Evolutionary conservation across 2,888 invertebrate species (phyloP), one percentile per base, ranked within the genome.

Genomic region (Aethes cnicana): DNA sequence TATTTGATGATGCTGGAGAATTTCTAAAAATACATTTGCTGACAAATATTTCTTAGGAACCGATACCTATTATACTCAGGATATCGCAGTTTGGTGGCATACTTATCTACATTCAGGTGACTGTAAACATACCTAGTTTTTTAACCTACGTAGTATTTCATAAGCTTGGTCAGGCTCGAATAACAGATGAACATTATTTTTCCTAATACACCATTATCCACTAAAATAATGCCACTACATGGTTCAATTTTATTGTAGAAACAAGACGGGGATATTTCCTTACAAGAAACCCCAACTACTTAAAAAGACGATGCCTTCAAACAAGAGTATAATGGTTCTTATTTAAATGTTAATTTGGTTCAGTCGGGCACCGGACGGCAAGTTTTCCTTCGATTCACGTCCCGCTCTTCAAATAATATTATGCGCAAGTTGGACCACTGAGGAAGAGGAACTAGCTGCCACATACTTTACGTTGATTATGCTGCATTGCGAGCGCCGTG

Each of bases 341-440:
- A 81, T 84, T 84, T 78, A 77, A 72, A 84, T 84, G 84, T 74
- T 73, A 84, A 84, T 84, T 76, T 59, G 47, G 73, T 74, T 77
- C 74, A 75, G 69, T 74, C 68, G 70, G 70, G 67, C 58, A 56
- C 61, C 63, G 73, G 72, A 74, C 66, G 68, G 56, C 42, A 65
- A 76, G 69, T 75, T 77, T 68, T 72, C 66, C 56, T 77, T 79
- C 74, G 73, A 79, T 79, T 74, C 70, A 63, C 65, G 59, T 62
- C 61, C 59, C 57, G 63, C 64, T 71, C 64, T 77, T 79, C 76
- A 71, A 81, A 79, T 78, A 77, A 76, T 77, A 77, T 78, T 78
- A 78, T 79, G 69, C 73, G 60, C 62, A 68, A 77, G 66, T 75
- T 74, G 49, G 66, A 64, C 61, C 59, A 54, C 54, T 55, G 56